Percentiles rank a stretch among this genome's conserved stretches.
These are phyloP conservation scores for Coremacera marginata DNA, from an alignment of 2,888 invertebrate species.

Conservation along the genomic window DNA sequence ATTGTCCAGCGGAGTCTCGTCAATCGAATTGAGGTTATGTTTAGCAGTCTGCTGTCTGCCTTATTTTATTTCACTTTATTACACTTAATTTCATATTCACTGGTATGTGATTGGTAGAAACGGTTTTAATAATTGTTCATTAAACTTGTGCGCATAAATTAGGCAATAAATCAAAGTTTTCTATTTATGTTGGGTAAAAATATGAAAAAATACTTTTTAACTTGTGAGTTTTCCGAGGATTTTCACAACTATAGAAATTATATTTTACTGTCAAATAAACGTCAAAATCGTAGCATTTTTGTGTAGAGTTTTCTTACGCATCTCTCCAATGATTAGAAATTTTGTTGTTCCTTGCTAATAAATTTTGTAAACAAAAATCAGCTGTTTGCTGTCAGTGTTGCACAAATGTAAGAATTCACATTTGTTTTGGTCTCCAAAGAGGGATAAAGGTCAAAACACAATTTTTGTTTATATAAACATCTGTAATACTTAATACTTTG, in stretches of 20 bases:
- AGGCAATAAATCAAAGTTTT: background rate
- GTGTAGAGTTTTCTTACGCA: background rate
- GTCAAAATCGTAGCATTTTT: background rate
- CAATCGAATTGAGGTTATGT: slow-evolving; percentile 18
- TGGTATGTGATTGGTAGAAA: background rate
- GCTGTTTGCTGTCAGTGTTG: background rate
- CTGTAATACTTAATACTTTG: no score
- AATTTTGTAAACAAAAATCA: slow-evolving; percentile 3
- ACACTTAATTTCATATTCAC: background rate
- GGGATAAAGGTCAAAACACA: background rate
- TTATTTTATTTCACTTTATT: background rate
- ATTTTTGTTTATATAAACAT: background rate
- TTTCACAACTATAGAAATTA: background rate
- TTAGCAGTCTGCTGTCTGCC: background rate
- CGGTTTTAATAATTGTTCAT: no score
- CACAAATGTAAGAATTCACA: background rate
- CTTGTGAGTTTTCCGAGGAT: background rate
- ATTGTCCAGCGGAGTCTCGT: slow-evolving; percentile 7
- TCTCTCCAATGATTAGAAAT: background rate
- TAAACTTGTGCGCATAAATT: background rate
- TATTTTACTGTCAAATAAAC: background rate
- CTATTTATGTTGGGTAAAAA: background rate
- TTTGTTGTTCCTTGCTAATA: background rate
- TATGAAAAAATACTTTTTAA: background rate
- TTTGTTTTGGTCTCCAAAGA: slow-evolving; percentile 4